Evolutionary conservation across 1,140 invertebrate genomes (phyloP), one percentile per base, ranked within the genome.

Genomic region (Drosophila kurseongensis): DNA sequence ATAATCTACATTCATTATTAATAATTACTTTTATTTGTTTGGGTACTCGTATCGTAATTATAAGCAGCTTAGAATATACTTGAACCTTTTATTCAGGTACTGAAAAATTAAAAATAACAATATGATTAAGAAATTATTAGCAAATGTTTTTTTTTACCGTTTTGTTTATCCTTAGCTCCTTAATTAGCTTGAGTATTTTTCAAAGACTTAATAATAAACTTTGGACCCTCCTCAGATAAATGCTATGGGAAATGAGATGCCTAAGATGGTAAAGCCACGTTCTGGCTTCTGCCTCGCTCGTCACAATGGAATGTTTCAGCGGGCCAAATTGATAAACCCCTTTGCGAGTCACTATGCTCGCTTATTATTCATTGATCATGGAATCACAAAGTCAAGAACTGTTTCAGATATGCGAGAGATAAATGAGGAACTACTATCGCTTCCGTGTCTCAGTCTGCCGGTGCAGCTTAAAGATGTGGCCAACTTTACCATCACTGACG

Each of bases 301-400:
- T 12, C 38, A 56, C 27, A 66, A 78, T 40, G 80, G 56, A 1
- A 7, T 18, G 0, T 59, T 76, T 6, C 54, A 72, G 1, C 73
- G 90, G 0, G 86, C 78, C 6, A 50, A 80, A 29, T 32, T 82
- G 0, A 4, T 84, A 3, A 14, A 6, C 4, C 10, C 1, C 4
- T 35, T 0, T 4, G 13, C 35, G 14, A 13, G 62, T 29, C 2
- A 55, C 9, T 29, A 16, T 13, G 41, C 29, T 0, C 75, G 62
- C 2, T n/a, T 90, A 2, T n/a, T 73, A 1, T 74, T 85, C 12
- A 1, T 88, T 0, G 90, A 91, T 51, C 73, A 62, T 7, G 90
- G 90, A 4, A 47, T 72, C 14, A 6, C 9, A 10, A 52, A 27
- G 7, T 59, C 8, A 13, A 27, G n/a, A 5, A 38, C 9, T 1